Conservation (phyloP, 2,797 vertebrate species). For the Tenualosa ilisha region DNA sequence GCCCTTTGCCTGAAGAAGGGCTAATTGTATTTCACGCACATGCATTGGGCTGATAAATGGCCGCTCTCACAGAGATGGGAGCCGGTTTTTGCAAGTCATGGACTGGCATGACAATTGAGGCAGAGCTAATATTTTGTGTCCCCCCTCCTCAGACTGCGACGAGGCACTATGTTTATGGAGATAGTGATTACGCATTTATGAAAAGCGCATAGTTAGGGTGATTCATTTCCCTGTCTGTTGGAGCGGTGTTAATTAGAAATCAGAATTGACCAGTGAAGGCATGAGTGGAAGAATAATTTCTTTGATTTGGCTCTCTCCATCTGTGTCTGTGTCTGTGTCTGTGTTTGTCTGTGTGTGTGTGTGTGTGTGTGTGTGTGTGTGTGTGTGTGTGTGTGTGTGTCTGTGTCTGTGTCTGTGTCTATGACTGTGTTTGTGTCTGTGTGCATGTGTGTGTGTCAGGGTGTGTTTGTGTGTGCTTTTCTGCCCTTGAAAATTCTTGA, state of each 20-base stretch:
- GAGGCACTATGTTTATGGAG: slow-evolving; percentile 43
- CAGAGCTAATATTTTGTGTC: slow-evolving; percentile 41
- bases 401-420: background rate
- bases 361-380: background rate
- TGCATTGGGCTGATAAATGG: slow-evolving; percentile 52
- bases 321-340: background rate
- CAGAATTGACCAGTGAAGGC: slow-evolving; percentile 45
- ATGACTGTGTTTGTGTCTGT: background rate
- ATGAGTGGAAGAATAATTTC: slow-evolving; percentile 9
- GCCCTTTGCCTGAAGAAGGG: slow-evolving; percentile 24
- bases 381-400: background rate
- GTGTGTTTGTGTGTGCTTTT: background rate
- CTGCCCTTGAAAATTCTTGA: too few species aligned
- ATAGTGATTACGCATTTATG: slow-evolving; percentile 54
- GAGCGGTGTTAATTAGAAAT: slow-evolving; percentile 61
- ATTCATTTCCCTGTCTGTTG: slow-evolving; percentile 57
- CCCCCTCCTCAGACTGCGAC: slow-evolving; percentile 24
- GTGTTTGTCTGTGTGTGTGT: background rate
- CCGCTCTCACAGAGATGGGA: slow-evolving; percentile 39
- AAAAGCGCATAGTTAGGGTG: slow-evolving; percentile 47
- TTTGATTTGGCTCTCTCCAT: background rate
- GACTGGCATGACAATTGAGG: slow-evolving; percentile 29
- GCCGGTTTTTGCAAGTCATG: slow-evolving; percentile 33
- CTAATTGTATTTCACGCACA: slow-evolving; percentile 47
- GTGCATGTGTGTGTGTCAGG: background rate